Conservation (phyloP, 2,113 vertebrate genomes). For the Eonycteris spelaea region DNA sequence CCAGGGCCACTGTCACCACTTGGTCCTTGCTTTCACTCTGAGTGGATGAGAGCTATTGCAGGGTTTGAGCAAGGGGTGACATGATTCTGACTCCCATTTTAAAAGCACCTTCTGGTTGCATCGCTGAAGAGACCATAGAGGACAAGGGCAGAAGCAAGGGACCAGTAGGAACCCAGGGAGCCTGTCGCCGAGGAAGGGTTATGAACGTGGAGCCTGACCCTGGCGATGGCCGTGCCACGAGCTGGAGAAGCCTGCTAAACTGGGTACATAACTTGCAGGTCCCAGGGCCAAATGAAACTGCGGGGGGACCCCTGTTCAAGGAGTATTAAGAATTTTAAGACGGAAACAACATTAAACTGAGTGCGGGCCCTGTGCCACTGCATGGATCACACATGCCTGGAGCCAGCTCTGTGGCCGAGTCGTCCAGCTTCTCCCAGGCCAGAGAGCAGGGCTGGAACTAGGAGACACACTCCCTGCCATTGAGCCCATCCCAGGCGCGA, state of each 20-base stretch:
- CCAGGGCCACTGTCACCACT: too few relatives aligned
- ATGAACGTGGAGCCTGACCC: background rate
- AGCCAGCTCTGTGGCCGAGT: background rate
- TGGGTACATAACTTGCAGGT: accelerated
- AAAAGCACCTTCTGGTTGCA: background rate
- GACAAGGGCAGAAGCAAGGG: background rate
- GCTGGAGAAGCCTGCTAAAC: background rate
- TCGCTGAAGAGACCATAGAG: background rate
- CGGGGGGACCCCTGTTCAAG: background rate
- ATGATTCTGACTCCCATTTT: background rate
- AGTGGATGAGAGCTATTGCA: background rate
- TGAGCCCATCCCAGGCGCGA: accelerated
- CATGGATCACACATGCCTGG: accelerated
- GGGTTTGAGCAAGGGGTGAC: background rate
- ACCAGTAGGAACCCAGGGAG: background rate
- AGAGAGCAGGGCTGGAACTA: accelerated
- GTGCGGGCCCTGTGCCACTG: background rate
- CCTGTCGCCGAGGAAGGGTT: background rate
- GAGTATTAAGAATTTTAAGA: background rate
- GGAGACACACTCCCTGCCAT: background rate
- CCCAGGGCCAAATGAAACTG: too few relatives aligned
- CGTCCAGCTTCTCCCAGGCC: background rate
- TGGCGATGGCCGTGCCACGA: accelerated
- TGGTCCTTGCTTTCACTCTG: background rate
- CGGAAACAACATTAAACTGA: background rate